Evolutionary conservation across 2,888 invertebrate genomes (phyloP).

Genomic region (Petrolisthes manimaculis): DNA sequence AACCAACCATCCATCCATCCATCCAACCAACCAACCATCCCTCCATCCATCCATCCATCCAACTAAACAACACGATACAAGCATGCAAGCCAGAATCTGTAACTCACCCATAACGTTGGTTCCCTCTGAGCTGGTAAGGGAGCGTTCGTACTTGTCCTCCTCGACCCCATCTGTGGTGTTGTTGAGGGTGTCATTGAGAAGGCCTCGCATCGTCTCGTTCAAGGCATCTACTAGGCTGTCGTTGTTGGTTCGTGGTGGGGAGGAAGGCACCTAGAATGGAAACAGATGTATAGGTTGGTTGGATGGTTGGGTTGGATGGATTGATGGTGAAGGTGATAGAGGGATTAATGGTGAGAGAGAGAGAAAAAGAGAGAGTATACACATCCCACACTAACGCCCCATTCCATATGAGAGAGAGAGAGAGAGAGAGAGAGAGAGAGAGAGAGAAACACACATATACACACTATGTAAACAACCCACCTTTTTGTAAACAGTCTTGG

Average conservation of each 20-base stretch:
- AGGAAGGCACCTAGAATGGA: conserved; percentile 11
- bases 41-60: no score
- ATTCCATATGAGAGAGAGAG: no score
- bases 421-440: no score
- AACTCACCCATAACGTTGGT: conserved; percentile 77
- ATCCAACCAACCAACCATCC: no score
- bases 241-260: conserved; percentile 9
- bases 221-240: conserved; percentile 11
- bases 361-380: no score
- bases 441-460: no score
- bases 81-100: no score
- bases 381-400: no score
- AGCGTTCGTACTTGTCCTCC: conserved; percentile 64
- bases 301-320: neutral
- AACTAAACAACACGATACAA: neutral
- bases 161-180: conserved; percentile 17
- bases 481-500: conserved; percentile 73
- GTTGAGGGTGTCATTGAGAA: conserved; percentile 20
- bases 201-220: conserved; percentile 17
- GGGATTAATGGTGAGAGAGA: no score
- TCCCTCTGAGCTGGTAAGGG: conserved; percentile 73
- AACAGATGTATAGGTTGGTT: neutral
- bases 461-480: conserved; percentile 24
- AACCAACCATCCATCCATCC: no score
- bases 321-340: neutral